Evolutionary conservation across 2,888 invertebrate species (phyloP).

Genomic region (Troilus luridus): DNA sequence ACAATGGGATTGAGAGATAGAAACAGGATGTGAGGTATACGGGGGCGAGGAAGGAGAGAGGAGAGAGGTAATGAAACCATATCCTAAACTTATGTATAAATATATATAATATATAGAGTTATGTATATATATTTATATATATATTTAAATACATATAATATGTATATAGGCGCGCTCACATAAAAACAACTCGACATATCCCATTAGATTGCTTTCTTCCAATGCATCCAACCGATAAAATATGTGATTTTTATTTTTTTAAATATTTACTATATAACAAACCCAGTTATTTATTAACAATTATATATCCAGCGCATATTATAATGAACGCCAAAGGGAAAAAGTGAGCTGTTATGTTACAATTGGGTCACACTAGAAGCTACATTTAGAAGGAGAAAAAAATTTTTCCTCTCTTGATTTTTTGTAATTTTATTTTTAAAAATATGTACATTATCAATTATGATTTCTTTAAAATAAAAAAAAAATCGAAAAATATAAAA

Average conservation of each 20-base stretch:
- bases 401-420: not conserved
- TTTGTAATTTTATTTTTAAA: conserved; percentile 24
- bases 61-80: conserved; percentile 58
- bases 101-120: conserved; percentile 61
- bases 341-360: conserved; percentile 63
- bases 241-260: conserved; percentile 44
- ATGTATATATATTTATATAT: conserved; percentile 57
- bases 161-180: conserved; percentile 57
- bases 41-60: conserved; percentile 53
- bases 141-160: conserved; percentile 45
- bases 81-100: conserved; percentile 62
- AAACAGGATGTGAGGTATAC: conserved; percentile 30
- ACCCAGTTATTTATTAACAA: conserved; percentile 61
- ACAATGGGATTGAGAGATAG: conserved; percentile 58
- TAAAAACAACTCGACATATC: conserved; percentile 50
- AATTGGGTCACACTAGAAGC: conserved; percentile 64
- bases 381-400: conserved; percentile 59
- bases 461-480: conserved; percentile 53
- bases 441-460: conserved; percentile 59
- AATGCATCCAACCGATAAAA: conserved; percentile 57
- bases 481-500: conserved; percentile 57
- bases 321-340: conserved; percentile 53
- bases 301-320: conserved; percentile 58
- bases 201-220: conserved; percentile 43
- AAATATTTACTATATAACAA: conserved; percentile 60